Base-by-base conservation (phyloP, 1,140 invertebrate species). In the Hyles vespertilio region DNA sequence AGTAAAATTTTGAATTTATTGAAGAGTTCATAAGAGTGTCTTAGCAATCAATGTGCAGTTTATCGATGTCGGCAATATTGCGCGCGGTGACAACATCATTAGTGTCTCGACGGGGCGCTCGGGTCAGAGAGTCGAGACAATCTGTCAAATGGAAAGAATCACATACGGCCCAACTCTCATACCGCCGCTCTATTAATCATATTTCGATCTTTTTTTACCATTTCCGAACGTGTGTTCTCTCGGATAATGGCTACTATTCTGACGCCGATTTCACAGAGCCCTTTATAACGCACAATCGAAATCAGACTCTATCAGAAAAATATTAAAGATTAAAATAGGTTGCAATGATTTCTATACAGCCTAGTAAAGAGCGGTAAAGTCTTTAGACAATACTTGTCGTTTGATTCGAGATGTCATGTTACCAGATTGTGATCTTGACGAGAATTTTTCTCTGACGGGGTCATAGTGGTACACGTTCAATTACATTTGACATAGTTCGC, bases 81-180 rank as follows among this genome's bases (percentile, higher is more conserved):
- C 5, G 32, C n/a, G 5, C 22, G 36, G 56, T 61, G 59, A 68
- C 70, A 71, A 73, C 84, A 77, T 78, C 81, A 81, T 81, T 80
- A 81, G 58, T 60, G 67, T 76, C 85, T 68, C 85, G 69, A 69
- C 82, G 81, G 85, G 85, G 79, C 65, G 81, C 81, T 79, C 72
- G 74, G 83, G 83, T 87, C 84, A 87, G 75, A 77, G 75, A 82
- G 77, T 65, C 76, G 82, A 84, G 85, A 88, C 85, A 88, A 88
- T 88, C 85, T 88, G 85, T 88, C 85, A 88, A 83, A 84, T 69
- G 77, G 79, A 82, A 83, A 83, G 84, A 88, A 88, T 88, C 85
- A 87, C 84, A 87, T 77, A 81, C 84, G 70, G 65, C 61, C 67
- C 66, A 59, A 61, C 70, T 72, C 76, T 72, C 70, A 69, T 67